Evolutionary conservation across 1,140 invertebrate species (phyloP).

Genomic region (Theocolax elegans): DNA sequence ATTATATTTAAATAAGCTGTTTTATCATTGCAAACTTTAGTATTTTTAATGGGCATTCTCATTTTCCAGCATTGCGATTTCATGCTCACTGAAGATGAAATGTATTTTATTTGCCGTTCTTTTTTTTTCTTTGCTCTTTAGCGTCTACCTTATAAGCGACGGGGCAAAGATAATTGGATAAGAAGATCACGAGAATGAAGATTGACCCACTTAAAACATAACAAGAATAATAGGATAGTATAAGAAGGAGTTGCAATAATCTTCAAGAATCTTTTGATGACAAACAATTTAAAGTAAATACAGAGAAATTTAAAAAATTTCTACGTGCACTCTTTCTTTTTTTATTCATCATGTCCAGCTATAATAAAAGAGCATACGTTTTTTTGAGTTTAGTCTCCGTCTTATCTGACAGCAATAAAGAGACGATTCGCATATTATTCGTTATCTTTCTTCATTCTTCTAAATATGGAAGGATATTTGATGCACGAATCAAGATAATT

Average conservation of each 20-base stretch:
- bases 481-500: too few relatives aligned
- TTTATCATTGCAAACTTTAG: too few relatives aligned
- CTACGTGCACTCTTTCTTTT: too few relatives aligned
- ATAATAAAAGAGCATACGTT: too few relatives aligned
- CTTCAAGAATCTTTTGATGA: conserved; percentile 36
- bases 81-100: not conserved
- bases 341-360: too few relatives aligned
- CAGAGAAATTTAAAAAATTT: not conserved
- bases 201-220: conserved; percentile 52
- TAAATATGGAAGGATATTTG: too few relatives aligned
- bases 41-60: too few relatives aligned
- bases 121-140: conserved; percentile 7
- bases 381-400: too few relatives aligned
- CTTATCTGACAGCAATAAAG: too few relatives aligned
- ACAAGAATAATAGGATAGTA: conserved; percentile 51
- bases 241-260: conserved; percentile 47
- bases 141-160: not conserved
- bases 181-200: conserved; percentile 37
- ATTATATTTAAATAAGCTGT: too few relatives aligned
- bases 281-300: conserved; percentile 20
- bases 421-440: too few relatives aligned
- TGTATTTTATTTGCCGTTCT: conserved; percentile 4
- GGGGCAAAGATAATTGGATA: conserved; percentile 15
- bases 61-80: not conserved
- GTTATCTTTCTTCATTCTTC: too few relatives aligned